phyloP scores from a whole-genome alignment of 1,140 invertebrate species.

The Littorina saxatilis region DNA sequence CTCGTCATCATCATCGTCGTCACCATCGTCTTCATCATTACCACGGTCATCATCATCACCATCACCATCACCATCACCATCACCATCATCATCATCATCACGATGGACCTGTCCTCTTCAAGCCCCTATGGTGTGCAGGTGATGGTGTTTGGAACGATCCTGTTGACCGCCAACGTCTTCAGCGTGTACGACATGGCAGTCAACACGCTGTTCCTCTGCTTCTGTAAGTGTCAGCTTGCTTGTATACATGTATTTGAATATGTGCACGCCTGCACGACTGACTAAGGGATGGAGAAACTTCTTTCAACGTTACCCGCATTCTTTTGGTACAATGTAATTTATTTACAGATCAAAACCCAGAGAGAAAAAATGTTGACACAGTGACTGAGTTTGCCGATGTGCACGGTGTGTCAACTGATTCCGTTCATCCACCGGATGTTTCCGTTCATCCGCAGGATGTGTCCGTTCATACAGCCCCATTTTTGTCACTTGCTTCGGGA shows the following conservation, averaged over 20 bases:
- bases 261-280: neutral
- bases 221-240: constrained; percentile 80
- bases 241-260: neutral
- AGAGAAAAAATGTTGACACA: no score
- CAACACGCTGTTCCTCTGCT: constrained; percentile 96
- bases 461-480: no score
- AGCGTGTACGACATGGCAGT: constrained; percentile 95
- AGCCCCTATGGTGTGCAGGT: constrained; percentile 56
- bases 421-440: no score
- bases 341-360: no score
- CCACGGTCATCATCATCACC: no score
- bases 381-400: neutral
- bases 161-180: constrained; percentile 94
- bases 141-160: constrained; percentile 79
- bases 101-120: neutral
- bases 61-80: no score
- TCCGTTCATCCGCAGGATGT: no score
- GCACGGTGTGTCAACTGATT: no score
- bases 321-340: neutral
- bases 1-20: neutral
- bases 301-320: neutral
- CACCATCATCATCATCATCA: neutral
- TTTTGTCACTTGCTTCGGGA: no score
- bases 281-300: neutral
- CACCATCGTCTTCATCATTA: no score